These are phyloP conservation scores for Poecile atricapillus DNA, from an alignment of 2,113 vertebrate genomes.

Conservation along the genomic window DNA sequence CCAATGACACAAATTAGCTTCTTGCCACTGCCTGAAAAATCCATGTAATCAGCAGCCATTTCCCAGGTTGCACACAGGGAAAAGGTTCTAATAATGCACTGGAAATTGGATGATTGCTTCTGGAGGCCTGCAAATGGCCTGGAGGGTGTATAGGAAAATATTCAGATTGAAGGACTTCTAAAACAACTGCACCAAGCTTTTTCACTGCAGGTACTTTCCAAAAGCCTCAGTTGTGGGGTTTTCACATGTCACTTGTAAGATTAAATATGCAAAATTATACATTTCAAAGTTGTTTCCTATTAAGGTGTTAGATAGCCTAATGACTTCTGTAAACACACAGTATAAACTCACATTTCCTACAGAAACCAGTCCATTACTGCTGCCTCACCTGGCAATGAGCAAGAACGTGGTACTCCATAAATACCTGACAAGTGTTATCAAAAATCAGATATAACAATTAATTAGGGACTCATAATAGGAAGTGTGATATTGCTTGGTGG, in stretches of 20 bases:
- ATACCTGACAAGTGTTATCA: not conserved
- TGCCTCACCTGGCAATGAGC: not conserved
- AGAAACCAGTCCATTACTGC: not conserved
- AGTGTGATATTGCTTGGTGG: not conserved
- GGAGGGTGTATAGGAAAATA: not conserved
- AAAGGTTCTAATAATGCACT: not conserved
- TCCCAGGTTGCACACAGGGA: not conserved
- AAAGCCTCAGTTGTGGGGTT: not conserved
- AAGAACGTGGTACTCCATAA: not conserved
- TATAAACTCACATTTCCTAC: not conserved
- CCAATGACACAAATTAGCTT: not conserved
- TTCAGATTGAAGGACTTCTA: not conserved
- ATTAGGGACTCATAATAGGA: not conserved
- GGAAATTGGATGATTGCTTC: not conserved
- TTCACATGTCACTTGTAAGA: not conserved
- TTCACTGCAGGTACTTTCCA: not conserved
- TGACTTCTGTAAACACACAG: not conserved
- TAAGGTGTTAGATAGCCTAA: not conserved
- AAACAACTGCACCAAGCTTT: not conserved
- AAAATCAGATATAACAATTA: not conserved
- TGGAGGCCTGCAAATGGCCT: not conserved
- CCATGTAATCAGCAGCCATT: not conserved
- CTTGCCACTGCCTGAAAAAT: not conserved
- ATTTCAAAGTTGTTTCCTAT: not conserved
- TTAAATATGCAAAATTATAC: not conserved